A percentile compares a stretch with the other conserved stretches of the same genome.
Evolutionary conservation across 2,797 vertebrate species (phyloP).

Genomic region (Myotis daubentonii): DNA sequence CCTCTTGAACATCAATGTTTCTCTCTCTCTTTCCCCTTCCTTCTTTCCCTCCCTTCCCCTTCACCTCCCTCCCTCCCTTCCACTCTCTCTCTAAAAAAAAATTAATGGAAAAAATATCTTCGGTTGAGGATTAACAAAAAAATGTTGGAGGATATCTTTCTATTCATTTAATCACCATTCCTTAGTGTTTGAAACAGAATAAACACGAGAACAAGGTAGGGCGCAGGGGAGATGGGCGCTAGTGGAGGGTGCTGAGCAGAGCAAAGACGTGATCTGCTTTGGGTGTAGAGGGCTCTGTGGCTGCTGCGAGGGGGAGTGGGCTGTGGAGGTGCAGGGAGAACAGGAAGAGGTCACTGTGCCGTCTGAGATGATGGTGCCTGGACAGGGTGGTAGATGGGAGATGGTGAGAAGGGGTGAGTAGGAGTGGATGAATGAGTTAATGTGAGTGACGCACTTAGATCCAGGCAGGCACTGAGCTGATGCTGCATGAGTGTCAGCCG

Average conservation of each 20-base stretch:
- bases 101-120: no score
- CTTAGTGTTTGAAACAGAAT: neutral
- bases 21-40: no score
- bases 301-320: neutral
- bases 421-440: neutral
- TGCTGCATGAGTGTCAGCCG: accelerated
- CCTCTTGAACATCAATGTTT: no score
- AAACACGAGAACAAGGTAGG: neutral
- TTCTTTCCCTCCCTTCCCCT: no score
- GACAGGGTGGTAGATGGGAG: accelerated
- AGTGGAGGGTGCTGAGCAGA: accelerated
- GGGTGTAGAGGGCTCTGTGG: neutral
- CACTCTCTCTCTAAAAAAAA: no score
- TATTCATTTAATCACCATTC: accelerated
- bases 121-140: no score
- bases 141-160: neutral
- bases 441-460: neutral
- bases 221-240: accelerated
- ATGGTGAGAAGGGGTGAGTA: neutral
- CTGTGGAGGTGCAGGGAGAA: neutral
- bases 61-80: no score
- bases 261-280: neutral
- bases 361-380: neutral
- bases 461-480: accelerated
- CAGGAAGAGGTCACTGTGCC: neutral